Conservation (phyloP, 2,888 invertebrate genomes). For the Tribolium freemani region DNA sequence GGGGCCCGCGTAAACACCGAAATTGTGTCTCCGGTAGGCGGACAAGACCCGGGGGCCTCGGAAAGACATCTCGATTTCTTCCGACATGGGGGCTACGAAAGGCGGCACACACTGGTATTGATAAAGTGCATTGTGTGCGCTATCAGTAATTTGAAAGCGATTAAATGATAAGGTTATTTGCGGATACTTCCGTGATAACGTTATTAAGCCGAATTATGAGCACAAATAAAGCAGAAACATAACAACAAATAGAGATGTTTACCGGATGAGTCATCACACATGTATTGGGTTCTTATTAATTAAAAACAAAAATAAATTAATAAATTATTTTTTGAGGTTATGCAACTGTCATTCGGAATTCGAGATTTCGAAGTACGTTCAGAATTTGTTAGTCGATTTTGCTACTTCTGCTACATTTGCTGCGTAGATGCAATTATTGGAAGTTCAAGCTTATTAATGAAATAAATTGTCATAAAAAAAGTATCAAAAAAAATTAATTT, state of each 20-base stretch:
- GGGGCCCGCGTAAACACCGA: neutral
- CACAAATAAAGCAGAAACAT: neutral
- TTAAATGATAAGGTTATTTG: neutral
- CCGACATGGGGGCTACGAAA: neutral
- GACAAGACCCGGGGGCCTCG: slow-evolving; percentile 1
- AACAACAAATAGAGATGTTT: neutral
- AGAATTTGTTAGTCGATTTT: neutral
- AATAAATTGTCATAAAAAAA: no score
- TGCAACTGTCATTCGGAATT: neutral
- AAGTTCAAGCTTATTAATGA: no score
- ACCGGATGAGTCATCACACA: neutral
- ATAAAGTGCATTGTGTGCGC: neutral
- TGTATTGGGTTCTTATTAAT: neutral
- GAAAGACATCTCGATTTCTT: neutral
- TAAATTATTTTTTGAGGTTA: neutral
- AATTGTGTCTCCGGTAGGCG: neutral
- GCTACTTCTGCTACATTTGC: no score
- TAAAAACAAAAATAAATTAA: neutral
- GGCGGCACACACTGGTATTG: neutral
- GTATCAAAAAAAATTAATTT: no score
- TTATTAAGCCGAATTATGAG: neutral
- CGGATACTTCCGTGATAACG: slow-evolving; percentile 12
- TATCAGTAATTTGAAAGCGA: slow-evolving; percentile 2
- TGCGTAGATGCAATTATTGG: no score
- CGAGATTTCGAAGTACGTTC: no score